Percentiles rank a stretch among this genome's conserved stretches.
These are phyloP conservation scores for Sebastes elongatus DNA, from an alignment of 2,797 vertebrate genomes.

Conservation along the genomic window DNA sequence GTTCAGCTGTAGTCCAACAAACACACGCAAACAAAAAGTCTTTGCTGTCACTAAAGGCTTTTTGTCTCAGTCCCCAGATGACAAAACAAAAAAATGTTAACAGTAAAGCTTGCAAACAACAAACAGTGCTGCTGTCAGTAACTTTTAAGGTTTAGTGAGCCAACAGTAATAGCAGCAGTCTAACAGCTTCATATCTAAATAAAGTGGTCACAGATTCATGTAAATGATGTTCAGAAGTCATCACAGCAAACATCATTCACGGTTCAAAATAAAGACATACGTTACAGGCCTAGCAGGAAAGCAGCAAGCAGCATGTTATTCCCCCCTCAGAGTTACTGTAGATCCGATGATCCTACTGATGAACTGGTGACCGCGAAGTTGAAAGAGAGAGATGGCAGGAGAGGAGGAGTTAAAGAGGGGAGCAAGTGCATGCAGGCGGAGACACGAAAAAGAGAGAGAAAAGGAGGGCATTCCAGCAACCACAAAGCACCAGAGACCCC, in stretches of 20 bases:
- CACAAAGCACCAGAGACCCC: slow-evolving; percentile 78
- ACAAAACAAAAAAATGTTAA: slow-evolving; percentile 11
- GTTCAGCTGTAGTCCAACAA: slow-evolving; percentile 25
- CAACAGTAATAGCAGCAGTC: background rate
- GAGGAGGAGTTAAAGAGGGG: slow-evolving; percentile 42
- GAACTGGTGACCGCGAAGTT: slow-evolving; percentile 31
- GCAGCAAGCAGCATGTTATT: slow-evolving; percentile 40
- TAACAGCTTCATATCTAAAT: background rate
- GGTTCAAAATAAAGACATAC: slow-evolving; percentile 20
- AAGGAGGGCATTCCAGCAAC: slow-evolving; percentile 85
- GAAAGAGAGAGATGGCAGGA: slow-evolving; percentile 29
- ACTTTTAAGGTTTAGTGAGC: background rate
- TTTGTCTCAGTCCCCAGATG: slow-evolving; percentile 1
- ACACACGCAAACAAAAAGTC: slow-evolving; percentile 54
- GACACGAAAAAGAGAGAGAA: slow-evolving; percentile 46
- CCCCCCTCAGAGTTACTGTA: slow-evolving; percentile 45
- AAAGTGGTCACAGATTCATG: background rate
- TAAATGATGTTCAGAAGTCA: background rate
- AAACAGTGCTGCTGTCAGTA: background rate
- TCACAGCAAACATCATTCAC: background rate
- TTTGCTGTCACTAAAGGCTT: slow-evolving; percentile 39
- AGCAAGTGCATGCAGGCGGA: slow-evolving; percentile 76
- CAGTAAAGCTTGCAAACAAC: slow-evolving; percentile 10
- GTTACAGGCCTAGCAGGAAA: slow-evolving; percentile 30
- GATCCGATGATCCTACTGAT: slow-evolving; percentile 40